A percentile compares a stretch with the other conserved stretches of the same genome.
These are phyloP conservation scores for Cybosia mesomella DNA, from an alignment of 2,888 invertebrate genomes.

Conservation along the genomic window DNA sequence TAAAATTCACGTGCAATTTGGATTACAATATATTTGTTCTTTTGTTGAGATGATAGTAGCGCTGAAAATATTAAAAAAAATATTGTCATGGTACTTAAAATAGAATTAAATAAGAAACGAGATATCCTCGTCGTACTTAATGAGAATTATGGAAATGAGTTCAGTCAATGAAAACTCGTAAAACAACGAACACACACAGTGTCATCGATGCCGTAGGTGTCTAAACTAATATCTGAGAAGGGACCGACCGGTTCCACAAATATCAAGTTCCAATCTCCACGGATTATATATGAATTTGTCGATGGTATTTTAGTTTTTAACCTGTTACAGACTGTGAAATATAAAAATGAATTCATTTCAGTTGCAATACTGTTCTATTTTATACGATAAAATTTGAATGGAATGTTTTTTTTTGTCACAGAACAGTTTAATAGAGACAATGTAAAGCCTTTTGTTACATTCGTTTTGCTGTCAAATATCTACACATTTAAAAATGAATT, in stretches of 20 bases:
- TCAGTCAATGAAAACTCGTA: conserved; percentile 39
- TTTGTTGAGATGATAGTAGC: too few species aligned
- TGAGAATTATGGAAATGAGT: conserved; percentile 21
- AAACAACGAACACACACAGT: conserved; percentile 41
- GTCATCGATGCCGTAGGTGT: conserved; percentile 51
- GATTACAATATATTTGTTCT: neutral
- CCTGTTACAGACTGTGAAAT: conserved; percentile 41
- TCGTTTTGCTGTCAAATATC: neutral
- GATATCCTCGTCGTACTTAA: neutral
- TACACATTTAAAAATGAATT: neutral
- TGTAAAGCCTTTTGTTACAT: conserved; percentile 15
- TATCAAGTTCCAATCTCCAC: conserved; percentile 43
- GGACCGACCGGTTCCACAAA: conserved; percentile 61
- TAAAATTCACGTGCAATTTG: too few species aligned
- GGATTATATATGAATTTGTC: conserved; percentile 47
- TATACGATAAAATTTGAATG: conserved; percentile 11
- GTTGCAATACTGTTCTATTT: conserved; percentile 16
- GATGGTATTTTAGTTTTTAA: conserved; percentile 29
- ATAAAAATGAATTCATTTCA: conserved; percentile 43
- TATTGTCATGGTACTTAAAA: neutral
- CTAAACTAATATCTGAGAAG: conserved; percentile 47
- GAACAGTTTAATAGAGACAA: conserved; percentile 15
- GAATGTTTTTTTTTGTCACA: conserved; percentile 18
- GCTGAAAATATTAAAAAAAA: too few species aligned
- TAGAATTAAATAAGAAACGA: neutral